Base-by-base conservation (phyloP, 2,113 vertebrate genomes). In the Ceyx margarethae region DNA sequence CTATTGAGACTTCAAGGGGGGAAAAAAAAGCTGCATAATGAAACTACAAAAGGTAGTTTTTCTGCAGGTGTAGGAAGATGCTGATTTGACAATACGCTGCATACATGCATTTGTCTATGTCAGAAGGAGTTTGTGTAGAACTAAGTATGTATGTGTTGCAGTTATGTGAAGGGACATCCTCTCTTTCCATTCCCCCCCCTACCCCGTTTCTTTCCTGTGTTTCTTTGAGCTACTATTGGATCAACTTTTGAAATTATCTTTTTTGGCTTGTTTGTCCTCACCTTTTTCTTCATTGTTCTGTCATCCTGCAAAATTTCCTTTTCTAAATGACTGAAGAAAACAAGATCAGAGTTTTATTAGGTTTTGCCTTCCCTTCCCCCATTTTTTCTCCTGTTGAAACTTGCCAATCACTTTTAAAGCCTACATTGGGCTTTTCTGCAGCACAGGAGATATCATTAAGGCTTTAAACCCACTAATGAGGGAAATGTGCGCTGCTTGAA, bases 401-500 rank as follows among this genome's bases (percentile, higher is more conserved):
- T 93, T 96, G 95, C 95, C 96, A 95, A 85, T 96, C 96, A 94
- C 64, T 91, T 93, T 93, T 95, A 90, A 85, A 95, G 78, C 78
- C 81, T 93, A 74, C 40, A 37, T 1, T 91, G 78, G 85, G 75
- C 87, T 96, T 96, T 95, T 93, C 95, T 94, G 91, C 92, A 91
- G 87, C 56, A 31, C 78, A 87, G 89, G 89, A 96, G 96, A 94
- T 96, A 96, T 92, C 92, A 94, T 96, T 95, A 96, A 96, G 91
- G 87, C 94, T 94, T 95, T 96, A 96, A 94, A 95, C 89, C 78
- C 89, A 77, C 95, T 96, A 96, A 96, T 96, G 91, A 96, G 92
- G 91, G 94, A 96, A 95, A 93, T 96, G 92, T 87, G 92, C 72
- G 3, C 95, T 94, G 95, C 95, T 96, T 96, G 96, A 94, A 96